Conservation (phyloP, 1,140 invertebrate genomes). For the Proales similis region DNA sequence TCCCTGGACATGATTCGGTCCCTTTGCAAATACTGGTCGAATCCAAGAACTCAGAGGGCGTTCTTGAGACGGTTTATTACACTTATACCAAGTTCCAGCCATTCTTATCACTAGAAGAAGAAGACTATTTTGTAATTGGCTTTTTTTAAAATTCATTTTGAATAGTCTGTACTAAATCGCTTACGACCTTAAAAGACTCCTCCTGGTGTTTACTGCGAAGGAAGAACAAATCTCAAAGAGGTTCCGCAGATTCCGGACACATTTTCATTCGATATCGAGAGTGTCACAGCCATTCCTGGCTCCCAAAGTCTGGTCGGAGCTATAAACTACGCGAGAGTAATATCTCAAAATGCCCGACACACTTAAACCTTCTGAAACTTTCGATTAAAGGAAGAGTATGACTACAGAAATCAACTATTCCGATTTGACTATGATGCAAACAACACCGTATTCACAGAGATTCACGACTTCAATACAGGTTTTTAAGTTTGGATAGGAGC, state of each 20-base stretch:
- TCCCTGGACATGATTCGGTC: slow-evolving; percentile 1
- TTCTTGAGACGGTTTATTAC: not conserved
- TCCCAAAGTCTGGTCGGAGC: slow-evolving; percentile 3
- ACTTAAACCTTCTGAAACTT: not conserved
- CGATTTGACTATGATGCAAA: slow-evolving; percentile 1
- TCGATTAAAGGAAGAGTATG: slow-evolving; percentile 29
- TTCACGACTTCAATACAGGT: slow-evolving; percentile 34
- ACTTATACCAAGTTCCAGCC: slow-evolving; percentile 7
- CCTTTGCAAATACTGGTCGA: slow-evolving; percentile 5
- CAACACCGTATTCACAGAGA: slow-evolving; percentile 1
- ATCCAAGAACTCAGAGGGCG: not conserved
- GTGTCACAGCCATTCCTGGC: slow-evolving; percentile 6
- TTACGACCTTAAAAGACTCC: too few species aligned
- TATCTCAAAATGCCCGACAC: not conserved
- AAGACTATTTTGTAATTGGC: slow-evolving; percentile 34
- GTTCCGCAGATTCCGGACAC: slow-evolving; percentile 7
- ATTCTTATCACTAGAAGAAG: slow-evolving; percentile 1
- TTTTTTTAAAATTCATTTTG: too few species aligned
- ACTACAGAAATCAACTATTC: not conserved
- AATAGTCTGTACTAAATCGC: too few species aligned
- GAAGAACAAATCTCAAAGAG: not conserved
- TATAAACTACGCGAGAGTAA: not conserved
- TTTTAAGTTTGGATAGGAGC: not conserved
- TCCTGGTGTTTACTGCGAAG: slow-evolving; percentile 14
- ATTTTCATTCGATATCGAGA: slow-evolving; percentile 28